A percentile compares a stretch with the other conserved stretches of the same genome.
Evolutionary conservation across 2,888 invertebrate genomes (phyloP).

Genomic region (Cataglyphis albicans): DNA sequence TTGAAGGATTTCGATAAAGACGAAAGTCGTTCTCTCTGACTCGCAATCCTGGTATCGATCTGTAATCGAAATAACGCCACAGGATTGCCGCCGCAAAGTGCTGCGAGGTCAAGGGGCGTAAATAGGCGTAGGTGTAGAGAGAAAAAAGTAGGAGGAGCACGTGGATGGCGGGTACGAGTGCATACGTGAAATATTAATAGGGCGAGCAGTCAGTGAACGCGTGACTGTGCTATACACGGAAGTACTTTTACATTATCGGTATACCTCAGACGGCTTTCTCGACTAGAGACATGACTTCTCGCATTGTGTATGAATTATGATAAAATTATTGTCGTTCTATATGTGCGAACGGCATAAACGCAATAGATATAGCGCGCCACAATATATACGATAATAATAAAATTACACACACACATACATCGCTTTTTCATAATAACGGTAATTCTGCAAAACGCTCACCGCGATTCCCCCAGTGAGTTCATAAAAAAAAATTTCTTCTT

Average conservation of each 20-base stretch:
- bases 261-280: background rate
- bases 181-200: slow-evolving; percentile 70
- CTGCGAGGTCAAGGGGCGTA: slow-evolving; percentile 59
- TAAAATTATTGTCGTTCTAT: slow-evolving; percentile 37
- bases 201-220: slow-evolving; percentile 41
- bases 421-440: slow-evolving; percentile 18
- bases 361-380: background rate
- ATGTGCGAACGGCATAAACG: background rate
- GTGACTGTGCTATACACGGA: slow-evolving; percentile 57
- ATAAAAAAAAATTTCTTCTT: background rate
- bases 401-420: slow-evolving; percentile 52
- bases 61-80: slow-evolving; percentile 67
- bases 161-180: slow-evolving; percentile 40
- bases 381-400: slow-evolving; percentile 42
- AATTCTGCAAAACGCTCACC: background rate
- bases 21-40: slow-evolving; percentile 23
- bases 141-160: slow-evolving; percentile 66
- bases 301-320: slow-evolving; percentile 37
- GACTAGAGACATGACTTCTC: background rate
- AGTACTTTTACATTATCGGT: slow-evolving; percentile 43
- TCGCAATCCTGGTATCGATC: slow-evolving; percentile 64
- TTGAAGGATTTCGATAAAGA: slow-evolving; percentile 21
- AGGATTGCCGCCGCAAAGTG: background rate
- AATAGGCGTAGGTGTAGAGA: slow-evolving; percentile 49
- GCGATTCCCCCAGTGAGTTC: background rate